Conservation (phyloP, 2,113 vertebrate species). For the Crocuta crocuta region DNA sequence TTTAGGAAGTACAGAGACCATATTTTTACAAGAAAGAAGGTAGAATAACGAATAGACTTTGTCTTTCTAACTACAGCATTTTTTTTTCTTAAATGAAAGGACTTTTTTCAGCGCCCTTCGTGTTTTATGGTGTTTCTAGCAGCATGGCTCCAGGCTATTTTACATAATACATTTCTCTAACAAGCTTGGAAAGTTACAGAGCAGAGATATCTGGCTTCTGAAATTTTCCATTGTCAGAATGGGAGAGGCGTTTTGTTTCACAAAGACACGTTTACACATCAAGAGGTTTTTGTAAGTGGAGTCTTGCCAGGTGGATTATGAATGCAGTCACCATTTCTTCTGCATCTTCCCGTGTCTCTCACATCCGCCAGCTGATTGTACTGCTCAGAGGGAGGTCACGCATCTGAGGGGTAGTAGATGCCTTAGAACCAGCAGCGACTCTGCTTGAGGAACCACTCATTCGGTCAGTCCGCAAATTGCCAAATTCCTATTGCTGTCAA, state of each 20-base stretch:
- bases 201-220: slow-evolving; percentile 63
- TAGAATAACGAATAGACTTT: slow-evolving; percentile 32
- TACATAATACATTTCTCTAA: slow-evolving; percentile 77
- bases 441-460: not conserved
- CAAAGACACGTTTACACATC: slow-evolving; percentile 49
- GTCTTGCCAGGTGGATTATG: slow-evolving; percentile 35
- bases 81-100: slow-evolving; percentile 26
- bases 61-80: slow-evolving; percentile 3
- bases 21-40: slow-evolving; percentile 39
- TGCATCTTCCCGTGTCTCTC: not conserved
- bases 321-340: slow-evolving; percentile 29
- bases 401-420: not conserved
- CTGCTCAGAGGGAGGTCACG: not conserved
- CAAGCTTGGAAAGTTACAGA: slow-evolving; percentile 59
- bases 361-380: not conserved
- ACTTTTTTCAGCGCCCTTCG: slow-evolving; percentile 34
- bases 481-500: not conserved
- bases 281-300: slow-evolving; percentile 46
- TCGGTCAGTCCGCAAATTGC: not conserved
- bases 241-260: slow-evolving; percentile 72
- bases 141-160: slow-evolving; percentile 71
- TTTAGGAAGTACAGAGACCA: slow-evolving; percentile 55
- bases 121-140: slow-evolving; percentile 59
- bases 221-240: slow-evolving; percentile 66
- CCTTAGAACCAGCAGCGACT: not conserved